Base-by-base conservation (phyloP, 2,113 vertebrate species). In the Pitta sordida region DNA sequence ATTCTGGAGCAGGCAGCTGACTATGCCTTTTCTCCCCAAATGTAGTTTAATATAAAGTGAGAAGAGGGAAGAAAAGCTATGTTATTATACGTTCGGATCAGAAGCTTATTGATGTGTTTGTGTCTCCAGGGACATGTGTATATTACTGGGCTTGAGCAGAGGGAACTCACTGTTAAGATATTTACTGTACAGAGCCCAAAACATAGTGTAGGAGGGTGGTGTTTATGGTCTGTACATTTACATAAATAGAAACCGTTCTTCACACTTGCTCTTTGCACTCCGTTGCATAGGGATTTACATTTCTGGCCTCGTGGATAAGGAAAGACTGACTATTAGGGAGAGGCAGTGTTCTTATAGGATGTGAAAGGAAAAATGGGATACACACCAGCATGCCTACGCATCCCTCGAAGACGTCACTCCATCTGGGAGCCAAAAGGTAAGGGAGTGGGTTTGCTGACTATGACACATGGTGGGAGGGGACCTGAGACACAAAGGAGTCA, bases 361-460 rank as follows among this genome's bases (percentile, higher is more conserved):
- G 75, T 55, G 79, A 87, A 65, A 86, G 60, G 73, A 69, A 93
- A 86, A 96, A 93, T 15, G 81, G 92, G 83, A 90, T 65, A 75
- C 44, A 49, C 6, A 5, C 94, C n/a, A 84, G 77, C 77, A 32
- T 94, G 94, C 94, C 91, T 82, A 93, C 56, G n/a, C 91, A 83
- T 96, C 95, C 80, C 56, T 90, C 8, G 8, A 90, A 96, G 88
- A 94, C 91, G 93, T 96, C 95, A 94, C 93, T 90, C 75, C 8
- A 39, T 92, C 81, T 83, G 82, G 63, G 82, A 95, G 96, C 95
- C 91, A 96, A 96, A 95, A 96, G 93, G 95, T 96, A 96, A 96
- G 95, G 96, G 96, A 96, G 96, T 96, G 90, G 91, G 92, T 94
- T 96, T 96, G 96, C 95, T 94, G 96, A 94, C 93, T 92, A 9